Evolutionary conservation across 2,797 vertebrate species (phyloP), one percentile per base, ranked within the genome.

Genomic region (Garrulus glandarius): DNA sequence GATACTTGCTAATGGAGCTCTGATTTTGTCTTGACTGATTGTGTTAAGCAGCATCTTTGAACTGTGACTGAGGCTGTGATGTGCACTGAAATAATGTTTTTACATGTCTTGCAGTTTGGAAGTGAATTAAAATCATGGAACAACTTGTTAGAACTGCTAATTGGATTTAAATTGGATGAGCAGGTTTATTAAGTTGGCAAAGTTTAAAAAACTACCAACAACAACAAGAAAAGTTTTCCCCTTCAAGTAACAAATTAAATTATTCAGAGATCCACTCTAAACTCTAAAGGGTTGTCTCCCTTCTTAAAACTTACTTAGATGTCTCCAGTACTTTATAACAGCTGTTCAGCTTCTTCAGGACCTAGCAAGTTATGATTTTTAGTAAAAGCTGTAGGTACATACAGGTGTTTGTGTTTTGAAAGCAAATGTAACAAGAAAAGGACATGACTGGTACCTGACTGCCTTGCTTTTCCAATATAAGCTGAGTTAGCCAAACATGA

Each of bases 111-210:
- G 92, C 91, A 64, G 76, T 86, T 82, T 85, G 75, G 32, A 92
- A 96, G 83, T 59, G 47, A 88, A 93, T 57, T 92, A 84, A 97
- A 97, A 92, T 80, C 74, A 59, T 92, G 56, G 82, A 90, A 68
- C 83, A 90, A 85, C 15, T 92, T 94, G 53, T 80, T 90, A 88
- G 89, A 84, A 63, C 74, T 97, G 60, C 95, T 97, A 74, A 56
- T 91, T 86, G 41, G 52, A 56, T 92, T 95, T 87, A 67, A 89
- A 49, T 78, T 87, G 47, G 15, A 55, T 74, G 17, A 67, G 10
- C n/a, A 70, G 13, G 68, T 86, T 93, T 96, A 89, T 77, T 95
- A 84, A 71, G 39, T 85, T 93, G 76, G 15, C 69, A 81, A 92
- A 96, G 60, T 68, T 85, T 27, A 50, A 92, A 87, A 84, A 85